phyloP scores from a whole-genome alignment of 2,888 invertebrate species.

The Cryptosula pallasiana region DNA sequence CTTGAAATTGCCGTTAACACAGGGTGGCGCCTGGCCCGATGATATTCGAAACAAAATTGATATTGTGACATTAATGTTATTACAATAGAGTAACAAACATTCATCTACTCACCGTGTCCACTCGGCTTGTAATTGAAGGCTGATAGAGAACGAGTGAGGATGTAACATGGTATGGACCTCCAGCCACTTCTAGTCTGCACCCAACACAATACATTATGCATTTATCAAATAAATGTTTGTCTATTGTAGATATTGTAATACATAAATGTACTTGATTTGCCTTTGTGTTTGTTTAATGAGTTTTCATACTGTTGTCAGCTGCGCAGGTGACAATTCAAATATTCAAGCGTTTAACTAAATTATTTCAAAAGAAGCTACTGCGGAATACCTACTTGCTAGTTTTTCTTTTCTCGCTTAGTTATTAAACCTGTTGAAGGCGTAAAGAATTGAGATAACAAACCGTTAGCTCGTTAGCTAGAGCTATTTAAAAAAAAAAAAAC shows the following conservation, averaged over 20 bases:
- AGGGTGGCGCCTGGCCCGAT: conserved; percentile 5
- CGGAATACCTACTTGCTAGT: too few relatives aligned
- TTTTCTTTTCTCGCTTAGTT: too few relatives aligned
- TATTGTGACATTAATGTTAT: conserved; percentile 19
- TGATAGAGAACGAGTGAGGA: background rate
- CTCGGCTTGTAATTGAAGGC: conserved; percentile 8
- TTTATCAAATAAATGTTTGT: background rate
- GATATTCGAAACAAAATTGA: conserved; percentile 24
- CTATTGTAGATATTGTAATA: conserved; percentile 6
- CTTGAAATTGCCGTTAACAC: conserved; percentile 10
- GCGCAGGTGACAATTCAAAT: too few relatives aligned
- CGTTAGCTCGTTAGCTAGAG: background rate
- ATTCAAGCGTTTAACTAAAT: too few relatives aligned
- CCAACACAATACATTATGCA: background rate
- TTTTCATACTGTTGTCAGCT: too few relatives aligned
- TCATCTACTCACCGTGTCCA: background rate
- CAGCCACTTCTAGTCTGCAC: background rate
- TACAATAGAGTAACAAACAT: background rate
- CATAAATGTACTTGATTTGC: background rate
- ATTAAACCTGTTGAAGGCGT: too few relatives aligned
- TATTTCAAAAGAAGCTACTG: too few relatives aligned
- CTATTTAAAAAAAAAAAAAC: background rate
- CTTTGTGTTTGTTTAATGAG: conserved; percentile 13
- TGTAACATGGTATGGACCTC: background rate
- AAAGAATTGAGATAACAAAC: background rate